Conservation (phyloP, 2,888 invertebrate species). For the Drosophila affinis region DNA sequence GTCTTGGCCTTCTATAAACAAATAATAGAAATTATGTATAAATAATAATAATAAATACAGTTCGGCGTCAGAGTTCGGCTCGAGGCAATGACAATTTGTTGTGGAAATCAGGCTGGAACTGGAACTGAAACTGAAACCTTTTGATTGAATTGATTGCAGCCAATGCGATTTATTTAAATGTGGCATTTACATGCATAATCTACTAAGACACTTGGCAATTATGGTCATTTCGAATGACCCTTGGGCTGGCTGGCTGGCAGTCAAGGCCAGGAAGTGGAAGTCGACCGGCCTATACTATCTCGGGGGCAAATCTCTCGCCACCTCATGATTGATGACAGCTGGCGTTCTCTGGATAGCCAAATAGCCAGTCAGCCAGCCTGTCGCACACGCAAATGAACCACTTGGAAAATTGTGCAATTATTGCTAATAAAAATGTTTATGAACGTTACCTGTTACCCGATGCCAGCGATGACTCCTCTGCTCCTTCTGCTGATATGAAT, state of each 20-base stretch:
- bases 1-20: slow-evolving; percentile 39
- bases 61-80: slow-evolving; percentile 33
- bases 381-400: slow-evolving; percentile 56
- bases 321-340: slow-evolving; percentile 50
- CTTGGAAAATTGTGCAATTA: slow-evolving; percentile 67
- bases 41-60: slow-evolving; percentile 37
- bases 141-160: slow-evolving; percentile 54
- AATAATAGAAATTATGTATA: slow-evolving; percentile 43
- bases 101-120: slow-evolving; percentile 30
- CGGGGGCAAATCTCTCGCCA: slow-evolving; percentile 25
- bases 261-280: slow-evolving; percentile 51
- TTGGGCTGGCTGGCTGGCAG: slow-evolving; percentile 12
- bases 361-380: slow-evolving; percentile 2
- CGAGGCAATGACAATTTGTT: slow-evolving; percentile 43
- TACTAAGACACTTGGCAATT: slow-evolving; percentile 45
- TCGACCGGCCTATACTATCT: slow-evolving; percentile 11
- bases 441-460: slow-evolving; percentile 57
- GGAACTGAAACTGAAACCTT: slow-evolving; percentile 11
- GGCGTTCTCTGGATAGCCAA: slow-evolving; percentile 7
- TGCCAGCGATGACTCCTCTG: slow-evolving; percentile 49
- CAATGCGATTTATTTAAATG: slow-evolving; percentile 67
- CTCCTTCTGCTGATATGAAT: slow-evolving; percentile 56
- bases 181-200: slow-evolving; percentile 51
- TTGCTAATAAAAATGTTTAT: slow-evolving; percentile 74
- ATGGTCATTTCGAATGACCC: slow-evolving; percentile 39